Evolutionary conservation across 2,888 invertebrate genomes (phyloP).

Genomic region (Siphlonurus alternatus): DNA sequence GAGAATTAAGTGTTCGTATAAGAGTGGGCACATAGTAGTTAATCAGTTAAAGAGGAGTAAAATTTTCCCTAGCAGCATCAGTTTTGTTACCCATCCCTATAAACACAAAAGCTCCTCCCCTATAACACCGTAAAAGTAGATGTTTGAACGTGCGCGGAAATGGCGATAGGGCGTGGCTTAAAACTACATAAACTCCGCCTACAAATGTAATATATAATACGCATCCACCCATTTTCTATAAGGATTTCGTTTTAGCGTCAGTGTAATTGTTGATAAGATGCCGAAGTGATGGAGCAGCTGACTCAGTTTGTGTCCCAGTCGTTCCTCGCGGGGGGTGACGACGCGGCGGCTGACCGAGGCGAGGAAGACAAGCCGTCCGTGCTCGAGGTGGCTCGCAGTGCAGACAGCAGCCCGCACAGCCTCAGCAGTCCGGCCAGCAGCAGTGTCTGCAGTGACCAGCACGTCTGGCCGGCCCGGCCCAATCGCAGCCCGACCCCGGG

Average conservation of each 20-base stretch:
- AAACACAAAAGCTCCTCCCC: neutral
- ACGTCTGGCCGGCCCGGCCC: neutral
- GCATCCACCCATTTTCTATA: neutral
- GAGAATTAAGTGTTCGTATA: conserved; percentile 3
- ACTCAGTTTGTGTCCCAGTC: conserved; percentile 83
- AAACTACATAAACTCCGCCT: neutral
- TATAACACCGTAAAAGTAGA: neutral
- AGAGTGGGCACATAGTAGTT: neutral
- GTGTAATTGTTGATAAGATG: neutral
- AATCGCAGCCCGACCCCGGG: neutral
- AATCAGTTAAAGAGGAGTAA: conserved; percentile 2
- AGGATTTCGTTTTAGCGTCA: neutral
- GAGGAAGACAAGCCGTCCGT: neutral
- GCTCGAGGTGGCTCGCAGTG: neutral
- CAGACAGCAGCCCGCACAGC: neutral
- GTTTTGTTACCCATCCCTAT: neutral
- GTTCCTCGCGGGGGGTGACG: conserved; percentile 34
- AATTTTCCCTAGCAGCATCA: neutral
- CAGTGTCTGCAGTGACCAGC: neutral
- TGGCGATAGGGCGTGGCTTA: neutral
- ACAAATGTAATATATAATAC: neutral
- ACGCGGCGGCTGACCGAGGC: conserved; percentile 4
- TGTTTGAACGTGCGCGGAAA: neutral
- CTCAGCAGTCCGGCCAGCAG: conserved; percentile 1
- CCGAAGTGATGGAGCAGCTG: conserved; percentile 60